These are phyloP conservation scores for Rhodeus uyekii DNA, from an alignment of 2,797 vertebrate genomes.

Conservation along the genomic window DNA sequence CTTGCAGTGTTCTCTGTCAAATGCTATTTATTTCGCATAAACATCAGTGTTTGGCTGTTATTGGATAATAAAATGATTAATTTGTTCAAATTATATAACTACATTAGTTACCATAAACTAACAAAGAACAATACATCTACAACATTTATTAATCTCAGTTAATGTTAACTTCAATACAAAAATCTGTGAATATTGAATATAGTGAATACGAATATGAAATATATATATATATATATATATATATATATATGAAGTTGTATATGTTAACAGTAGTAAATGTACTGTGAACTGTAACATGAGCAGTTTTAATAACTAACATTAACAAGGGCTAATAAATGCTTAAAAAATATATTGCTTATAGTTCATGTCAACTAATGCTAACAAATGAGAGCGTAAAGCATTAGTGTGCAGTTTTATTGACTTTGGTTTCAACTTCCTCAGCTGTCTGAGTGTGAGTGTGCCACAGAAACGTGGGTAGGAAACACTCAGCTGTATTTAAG, in stretches of 20 bases:
- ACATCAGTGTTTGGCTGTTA: background rate
- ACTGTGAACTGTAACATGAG: background rate
- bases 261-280: background rate
- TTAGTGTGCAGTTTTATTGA: background rate
- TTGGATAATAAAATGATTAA: background rate
- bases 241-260: too few relatives aligned
- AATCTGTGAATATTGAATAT: too few relatives aligned
- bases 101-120: background rate
- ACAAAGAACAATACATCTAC: background rate
- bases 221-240: too few relatives aligned
- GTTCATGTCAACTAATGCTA: background rate
- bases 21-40: background rate
- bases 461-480: background rate
- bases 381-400: background rate
- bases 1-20: background rate
- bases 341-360: background rate
- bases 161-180: background rate
- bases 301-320: background rate
- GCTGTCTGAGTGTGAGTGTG: background rate
- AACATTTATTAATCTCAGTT: background rate
- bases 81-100: background rate
- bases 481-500: conserved; percentile 20
- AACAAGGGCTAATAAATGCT: background rate
- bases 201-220: too few relatives aligned
- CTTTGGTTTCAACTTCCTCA: background rate